Conservation (phyloP, 2,888 invertebrate species). For the Anoplius nigerrimus region DNA sequence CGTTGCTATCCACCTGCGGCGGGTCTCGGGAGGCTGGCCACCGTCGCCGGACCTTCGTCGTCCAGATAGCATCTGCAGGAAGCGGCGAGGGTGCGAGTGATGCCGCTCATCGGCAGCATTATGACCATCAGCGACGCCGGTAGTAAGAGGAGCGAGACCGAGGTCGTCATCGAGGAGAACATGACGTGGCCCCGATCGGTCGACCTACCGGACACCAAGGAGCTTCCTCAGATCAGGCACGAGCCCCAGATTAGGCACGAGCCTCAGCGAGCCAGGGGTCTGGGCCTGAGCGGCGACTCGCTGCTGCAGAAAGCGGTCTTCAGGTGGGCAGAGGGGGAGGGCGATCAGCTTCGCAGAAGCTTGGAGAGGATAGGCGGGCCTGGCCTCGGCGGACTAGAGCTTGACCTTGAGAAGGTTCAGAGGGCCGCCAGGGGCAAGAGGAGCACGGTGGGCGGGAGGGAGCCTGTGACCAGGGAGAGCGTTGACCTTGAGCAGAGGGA, state of each 20-base stretch:
- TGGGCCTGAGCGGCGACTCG: no score
- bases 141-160: conserved; percentile 67
- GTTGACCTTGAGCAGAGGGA: not conserved
- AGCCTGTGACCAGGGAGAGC: not conserved
- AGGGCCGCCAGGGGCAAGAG: not conserved
- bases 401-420: no score
- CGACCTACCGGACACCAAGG: conserved; percentile 42
- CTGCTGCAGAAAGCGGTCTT: no score
- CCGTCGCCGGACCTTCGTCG: conserved; percentile 25
- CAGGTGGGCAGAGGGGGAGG: no score
- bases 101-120: conserved; percentile 66
- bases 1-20: conserved; percentile 47
- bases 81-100: conserved; percentile 70
- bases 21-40: conserved; percentile 27
- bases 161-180: conserved; percentile 70
- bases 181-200: conserved; percentile 67
- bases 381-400: no score
- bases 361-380: no score
- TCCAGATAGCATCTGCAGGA: conserved; percentile 65
- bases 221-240: conserved; percentile 15
- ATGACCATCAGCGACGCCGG: conserved; percentile 68
- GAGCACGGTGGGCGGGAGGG: not conserved
- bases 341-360: no score
- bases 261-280: no score
- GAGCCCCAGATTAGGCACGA: no score